Base-by-base conservation (phyloP, 2,888 invertebrate species). In the Amphimallon solstitiale region DNA sequence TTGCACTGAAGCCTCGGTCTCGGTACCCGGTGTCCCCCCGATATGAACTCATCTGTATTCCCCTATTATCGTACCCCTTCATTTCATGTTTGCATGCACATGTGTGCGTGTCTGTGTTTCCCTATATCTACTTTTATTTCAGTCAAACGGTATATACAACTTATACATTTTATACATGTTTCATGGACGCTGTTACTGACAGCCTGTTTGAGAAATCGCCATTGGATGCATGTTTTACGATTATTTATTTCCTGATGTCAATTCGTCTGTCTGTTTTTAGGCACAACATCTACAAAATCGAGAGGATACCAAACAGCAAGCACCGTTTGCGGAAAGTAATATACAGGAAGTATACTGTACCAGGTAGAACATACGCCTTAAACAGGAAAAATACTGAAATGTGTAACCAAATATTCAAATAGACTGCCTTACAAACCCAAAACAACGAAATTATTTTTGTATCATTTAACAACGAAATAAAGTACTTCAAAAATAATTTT, bases 351-450 rank as follows among this genome's bases (percentile, higher is more conserved):
- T 81, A 83, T 51, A 81, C 83, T 38, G 81, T 90, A 12, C 86
- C 91, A 3, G 92, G 90, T n/a, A 85, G 84, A 67, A 92, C 93
- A 0, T 92, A 91, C 77, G 87, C 89, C 15, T 85, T 94, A 40
- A 92, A 93, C 79, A 85, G 86, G 72, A 92, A 92, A 79, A 94
- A 93, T 80, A 91, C 90, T 77, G 89, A 91, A 78, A 91, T 92
- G 89, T 94, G 93, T 78, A 86, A 82, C 75, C 75, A 83, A 29
- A 78, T 80, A 43, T 78, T 78, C 69, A 66, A 52, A 35, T 60
- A 38, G 15, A 6, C 17, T 14, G 2, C 9, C 5, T 1, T 5
- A 5, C 5, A 29, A 3, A 9, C 2, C 9, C 29, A 29, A 15
- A 15, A 43, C 12, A 14, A 15, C 14, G 12, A 15, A 7, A 17